Evolutionary conservation across 2,113 vertebrate genomes (phyloP), one percentile per base, ranked within the genome.

Genomic region (Delphinus delphis): DNA sequence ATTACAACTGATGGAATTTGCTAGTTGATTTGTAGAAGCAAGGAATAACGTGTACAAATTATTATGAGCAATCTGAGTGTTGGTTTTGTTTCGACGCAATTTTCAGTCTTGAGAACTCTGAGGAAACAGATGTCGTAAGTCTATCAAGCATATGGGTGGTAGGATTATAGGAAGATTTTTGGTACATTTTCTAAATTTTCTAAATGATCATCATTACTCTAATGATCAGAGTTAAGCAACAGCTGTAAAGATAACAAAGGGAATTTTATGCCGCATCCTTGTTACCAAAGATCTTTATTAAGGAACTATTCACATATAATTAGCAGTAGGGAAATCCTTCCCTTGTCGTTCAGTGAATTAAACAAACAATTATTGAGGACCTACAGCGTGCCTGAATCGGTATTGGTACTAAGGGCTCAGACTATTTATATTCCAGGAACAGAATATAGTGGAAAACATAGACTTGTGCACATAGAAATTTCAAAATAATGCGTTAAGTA

Each of bases 261-360:
- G 33, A 89, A 94, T 53, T 84, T 71, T 83, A 55, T 26, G 26
- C 23, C 93, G 36, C 21, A 85, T 47, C 65, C 70, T 73, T 80
- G 17, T 79, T 28, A 87, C 31, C 50, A n/a, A 92, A 93, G 36
- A 95, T 63, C 10, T 97, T 95, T 88, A 67, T n/a, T 92, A 93
- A 94, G 58, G 81, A 76, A 74, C 14, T 25, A 63, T 68, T 87
- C 82, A 31, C 23, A 47, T 38, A 26, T 17, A 68, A 38, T 83
- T 90, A 70, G 10, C 74, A 58, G 63, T n/a, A 65, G 21, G 21
- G 23, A 74, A 70, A 38, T 6, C 15, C 14, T 62, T 83, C 47
- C 33, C 25, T 70, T 88, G 65, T 70, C 41, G 5, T 44, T 90
- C 31, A n/a, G 1, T 58, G 23, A 67, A 73, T 71, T 47, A 25